These are phyloP conservation scores for Aphelinus certus DNA, from an alignment of 1,140 invertebrate species.

Conservation along the genomic window DNA sequence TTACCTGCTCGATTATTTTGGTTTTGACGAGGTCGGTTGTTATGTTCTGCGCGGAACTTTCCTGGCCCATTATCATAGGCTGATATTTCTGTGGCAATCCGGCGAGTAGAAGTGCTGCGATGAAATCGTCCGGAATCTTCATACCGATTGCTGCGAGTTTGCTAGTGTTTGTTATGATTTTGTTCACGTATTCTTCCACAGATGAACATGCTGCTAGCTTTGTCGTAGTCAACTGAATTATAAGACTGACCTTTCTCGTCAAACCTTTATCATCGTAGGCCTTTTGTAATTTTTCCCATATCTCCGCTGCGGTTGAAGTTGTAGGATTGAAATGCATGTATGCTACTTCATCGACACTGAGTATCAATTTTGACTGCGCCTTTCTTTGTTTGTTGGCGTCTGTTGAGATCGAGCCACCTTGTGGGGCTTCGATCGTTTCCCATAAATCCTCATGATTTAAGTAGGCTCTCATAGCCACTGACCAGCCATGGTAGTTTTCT, in stretches of 20 bases:
- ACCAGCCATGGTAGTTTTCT: not conserved
- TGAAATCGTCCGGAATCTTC: not conserved
- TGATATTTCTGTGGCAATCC: not conserved
- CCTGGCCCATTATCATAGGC: not conserved
- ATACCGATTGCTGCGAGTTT: not conserved
- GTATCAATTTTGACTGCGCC: not conserved
- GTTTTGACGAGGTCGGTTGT: not conserved
- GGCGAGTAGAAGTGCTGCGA: not conserved
- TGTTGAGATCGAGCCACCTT: not conserved
- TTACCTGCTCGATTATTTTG: not conserved
- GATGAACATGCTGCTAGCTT: not conserved
- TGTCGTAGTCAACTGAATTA: not conserved
- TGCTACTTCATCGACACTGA: not conserved
- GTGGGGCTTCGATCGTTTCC: not conserved
- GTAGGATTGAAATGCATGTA: not conserved
- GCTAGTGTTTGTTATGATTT: no score
- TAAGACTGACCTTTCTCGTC: not conserved
- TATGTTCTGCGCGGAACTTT: not conserved
- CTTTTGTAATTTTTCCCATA: not conserved
- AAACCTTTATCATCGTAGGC: not conserved
- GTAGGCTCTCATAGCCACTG: not conserved
- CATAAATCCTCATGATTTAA: not conserved
- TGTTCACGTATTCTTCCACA: not conserved
- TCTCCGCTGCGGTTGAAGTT: no score
- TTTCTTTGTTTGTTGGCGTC: not conserved